Evolutionary conservation across 2,797 vertebrate species (phyloP), one percentile per base, ranked within the genome.

Genomic region (Pelochelys cantorii): DNA sequence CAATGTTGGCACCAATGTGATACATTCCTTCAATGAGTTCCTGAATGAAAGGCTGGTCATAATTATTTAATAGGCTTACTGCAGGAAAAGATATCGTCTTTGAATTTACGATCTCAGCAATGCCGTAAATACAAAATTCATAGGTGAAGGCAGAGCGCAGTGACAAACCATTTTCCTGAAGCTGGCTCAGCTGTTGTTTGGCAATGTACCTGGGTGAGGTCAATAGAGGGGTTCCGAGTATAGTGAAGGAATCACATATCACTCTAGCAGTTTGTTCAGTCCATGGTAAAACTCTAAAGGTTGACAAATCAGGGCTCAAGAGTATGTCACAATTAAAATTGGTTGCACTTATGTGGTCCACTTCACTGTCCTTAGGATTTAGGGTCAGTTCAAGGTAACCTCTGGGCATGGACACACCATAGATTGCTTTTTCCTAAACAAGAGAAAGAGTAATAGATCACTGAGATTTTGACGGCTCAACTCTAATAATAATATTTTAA

Each of bases 1-100:
- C 99, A 1, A 99, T 98, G 42, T 98, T 98, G 27, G 98, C 98
- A 17, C 99, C 99, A 85, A 98, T 98, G 92, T 98, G 98, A 96
- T 99, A 99, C 98, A 99, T 99, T 90, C 98, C 98, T 88, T 98
- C 98, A 87, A 99, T 98, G 18, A 99, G 98, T 86, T 99, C 98
- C 97, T 99, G 99, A 95, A 99, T 98, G 97, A 99, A 99, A 17
- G 98, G 98, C 96, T 99, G 98, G 95, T 99, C 98, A 0, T 99
- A 98, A 96, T 98, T 98, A 96, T 98, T 98, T 20, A 99, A 98
- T 89, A 99, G 97, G 0, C 99, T 98, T 60, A 98, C 98, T 71
- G 98, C 98, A 2, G 99, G 99, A 90, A 99, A 99, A 94, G 99
- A 97, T 55, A 99, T 97, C 7, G 98, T 98, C 97, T 99, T 99